These are phyloP conservation scores for Monarcha castaneiventris DNA, from an alignment of 2,113 vertebrate genomes.

Conservation along the genomic window DNA sequence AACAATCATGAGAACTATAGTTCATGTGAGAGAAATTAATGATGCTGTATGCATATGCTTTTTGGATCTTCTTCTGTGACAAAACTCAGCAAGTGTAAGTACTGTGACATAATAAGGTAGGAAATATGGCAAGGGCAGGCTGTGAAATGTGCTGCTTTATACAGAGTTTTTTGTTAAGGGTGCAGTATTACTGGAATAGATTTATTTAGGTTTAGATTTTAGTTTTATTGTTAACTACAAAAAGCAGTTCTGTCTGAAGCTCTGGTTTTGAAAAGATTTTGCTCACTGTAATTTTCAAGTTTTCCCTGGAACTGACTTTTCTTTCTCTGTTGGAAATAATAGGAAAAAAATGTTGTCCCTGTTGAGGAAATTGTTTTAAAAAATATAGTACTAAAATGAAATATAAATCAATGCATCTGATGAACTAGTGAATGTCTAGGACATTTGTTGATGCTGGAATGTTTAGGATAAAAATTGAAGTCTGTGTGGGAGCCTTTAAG, in stretches of 20 bases:
- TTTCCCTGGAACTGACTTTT: neutral
- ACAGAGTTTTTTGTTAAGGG: neutral
- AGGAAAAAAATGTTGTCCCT: neutral
- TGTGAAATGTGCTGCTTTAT: neutral
- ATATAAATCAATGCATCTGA: neutral
- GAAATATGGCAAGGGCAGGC: neutral
- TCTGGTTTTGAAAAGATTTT: neutral
- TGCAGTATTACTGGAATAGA: neutral
- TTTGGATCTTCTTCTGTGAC: neutral
- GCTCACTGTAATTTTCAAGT: neutral
- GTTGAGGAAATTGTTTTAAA: neutral
- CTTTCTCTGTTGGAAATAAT: neutral
- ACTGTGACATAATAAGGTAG: neutral
- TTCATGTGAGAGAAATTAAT: neutral
- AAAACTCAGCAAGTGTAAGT: neutral
- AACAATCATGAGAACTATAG: neutral
- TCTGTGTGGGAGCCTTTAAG: neutral
- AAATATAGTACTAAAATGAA: neutral
- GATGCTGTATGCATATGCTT: neutral
- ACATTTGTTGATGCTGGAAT: neutral
- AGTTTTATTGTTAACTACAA: neutral
- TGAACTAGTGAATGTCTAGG: neutral
- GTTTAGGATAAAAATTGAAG: neutral
- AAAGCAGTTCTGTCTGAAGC: neutral
- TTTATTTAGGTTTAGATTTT: neutral